Evolutionary conservation across 2,888 invertebrate species (phyloP).

Genomic region (Drosophila picticornis): DNA sequence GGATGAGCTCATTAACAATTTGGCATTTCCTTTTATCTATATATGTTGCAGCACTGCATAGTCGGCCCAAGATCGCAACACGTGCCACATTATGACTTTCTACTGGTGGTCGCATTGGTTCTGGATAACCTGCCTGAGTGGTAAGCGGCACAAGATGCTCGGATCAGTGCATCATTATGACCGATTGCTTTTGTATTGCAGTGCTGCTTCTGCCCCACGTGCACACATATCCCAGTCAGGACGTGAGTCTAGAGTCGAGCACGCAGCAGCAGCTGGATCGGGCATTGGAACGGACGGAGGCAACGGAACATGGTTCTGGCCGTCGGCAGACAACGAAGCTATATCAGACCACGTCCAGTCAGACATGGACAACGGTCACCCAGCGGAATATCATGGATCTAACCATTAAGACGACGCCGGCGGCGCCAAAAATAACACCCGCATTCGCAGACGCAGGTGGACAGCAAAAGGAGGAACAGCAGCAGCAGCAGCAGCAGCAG

Average conservation of each 20-base stretch:
- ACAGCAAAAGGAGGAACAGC: not conserved
- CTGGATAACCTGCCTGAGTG: constrained; percentile 89
- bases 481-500: not conserved
- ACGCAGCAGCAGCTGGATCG: constrained; percentile 42
- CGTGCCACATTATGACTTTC: constrained; percentile 89
- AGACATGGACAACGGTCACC: constrained; percentile 70
- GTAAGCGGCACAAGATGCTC: constrained; percentile 49
- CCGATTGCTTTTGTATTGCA: constrained; percentile 17
- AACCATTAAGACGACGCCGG: constrained; percentile 44
- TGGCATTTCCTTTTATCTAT: constrained; percentile 15
- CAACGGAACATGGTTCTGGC: not conserved
- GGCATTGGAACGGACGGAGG: constrained; percentile 11
- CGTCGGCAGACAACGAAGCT: constrained; percentile 66
- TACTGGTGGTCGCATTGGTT: constrained; percentile 96
- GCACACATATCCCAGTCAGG: constrained; percentile 81
- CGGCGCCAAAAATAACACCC: constrained; percentile 17
- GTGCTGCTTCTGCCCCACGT: constrained; percentile 63
- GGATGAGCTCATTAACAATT: constrained; percentile 15
- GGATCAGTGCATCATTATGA: not conserved
- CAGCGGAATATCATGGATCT: constrained; percentile 68
- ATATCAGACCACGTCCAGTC: constrained; percentile 71
- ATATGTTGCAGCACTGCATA: constrained; percentile 44
- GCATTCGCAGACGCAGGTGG: constrained; percentile 2
- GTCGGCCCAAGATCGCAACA: constrained; percentile 67
- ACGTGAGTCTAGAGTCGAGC: constrained; percentile 61